A percentile compares a stretch with the other conserved stretches of the same genome.
Evolutionary conservation across 2,113 vertebrate genomes (phyloP).

Genomic region (Antechinus stuartii): DNA sequence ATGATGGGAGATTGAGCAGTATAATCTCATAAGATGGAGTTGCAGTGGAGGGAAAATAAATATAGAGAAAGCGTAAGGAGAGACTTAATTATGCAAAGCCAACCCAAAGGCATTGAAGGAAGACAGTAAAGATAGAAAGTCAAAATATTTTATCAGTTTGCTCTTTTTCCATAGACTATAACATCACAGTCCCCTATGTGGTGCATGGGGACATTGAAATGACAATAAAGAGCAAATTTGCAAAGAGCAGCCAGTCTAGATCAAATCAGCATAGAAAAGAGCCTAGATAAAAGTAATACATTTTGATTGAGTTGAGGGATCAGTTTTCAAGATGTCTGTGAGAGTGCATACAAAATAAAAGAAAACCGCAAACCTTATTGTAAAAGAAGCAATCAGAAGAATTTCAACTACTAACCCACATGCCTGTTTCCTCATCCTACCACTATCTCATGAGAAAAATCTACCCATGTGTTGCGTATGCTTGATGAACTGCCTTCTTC

Average conservation of each 20-base stretch:
- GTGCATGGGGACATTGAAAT: background rate
- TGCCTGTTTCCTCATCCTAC: background rate
- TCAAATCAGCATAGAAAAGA: background rate
- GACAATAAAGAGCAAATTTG: background rate
- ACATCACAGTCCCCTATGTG: background rate
- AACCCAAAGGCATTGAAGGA: background rate
- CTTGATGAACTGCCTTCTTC: background rate
- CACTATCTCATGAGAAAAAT: background rate
- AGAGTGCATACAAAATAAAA: background rate
- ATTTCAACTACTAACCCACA: background rate
- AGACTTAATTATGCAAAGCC: background rate
- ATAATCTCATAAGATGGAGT: background rate
- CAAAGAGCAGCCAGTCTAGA: background rate
- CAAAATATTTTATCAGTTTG: background rate
- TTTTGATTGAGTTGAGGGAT: background rate
- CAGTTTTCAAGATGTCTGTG: background rate
- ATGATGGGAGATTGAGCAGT: background rate
- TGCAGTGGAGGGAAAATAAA: background rate
- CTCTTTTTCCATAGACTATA: background rate
- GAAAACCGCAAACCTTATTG: background rate
- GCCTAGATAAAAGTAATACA: background rate
- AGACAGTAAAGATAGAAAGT: background rate
- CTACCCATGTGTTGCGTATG: background rate
- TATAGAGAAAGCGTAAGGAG: background rate
- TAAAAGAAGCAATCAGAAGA: background rate